A percentile compares a stretch with the other conserved stretches of the same genome.
Conservation (phyloP, 2,113 vertebrate genomes). For the Chaenogobius annularis region DNA sequence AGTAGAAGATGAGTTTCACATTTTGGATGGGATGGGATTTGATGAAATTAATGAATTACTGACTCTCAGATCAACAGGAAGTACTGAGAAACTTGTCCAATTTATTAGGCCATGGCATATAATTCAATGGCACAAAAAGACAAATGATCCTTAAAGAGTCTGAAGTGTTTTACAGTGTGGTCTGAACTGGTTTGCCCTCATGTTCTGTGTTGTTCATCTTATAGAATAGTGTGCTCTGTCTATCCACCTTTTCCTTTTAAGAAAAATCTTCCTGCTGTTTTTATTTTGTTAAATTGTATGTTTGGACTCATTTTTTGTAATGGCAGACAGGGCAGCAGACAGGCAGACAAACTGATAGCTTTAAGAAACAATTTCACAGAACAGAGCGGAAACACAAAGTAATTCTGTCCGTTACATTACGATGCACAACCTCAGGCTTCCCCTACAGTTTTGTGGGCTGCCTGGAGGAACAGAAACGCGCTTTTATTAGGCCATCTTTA, state of each 20-base stretch:
- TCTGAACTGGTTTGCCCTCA: background rate
- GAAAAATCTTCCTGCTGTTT: conserved; percentile 8
- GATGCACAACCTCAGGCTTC: conserved; percentile 40
- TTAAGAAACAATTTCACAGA: conserved; percentile 42
- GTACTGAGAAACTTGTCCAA: background rate
- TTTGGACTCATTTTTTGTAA: conserved; percentile 14
- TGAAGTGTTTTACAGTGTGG: background rate
- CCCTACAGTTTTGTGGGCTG: conserved; percentile 35
- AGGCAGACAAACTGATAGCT: conserved; percentile 51
- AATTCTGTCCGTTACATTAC: conserved; percentile 45
- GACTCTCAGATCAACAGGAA: background rate
- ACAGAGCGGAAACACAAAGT: conserved; percentile 42
- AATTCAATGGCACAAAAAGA: background rate
- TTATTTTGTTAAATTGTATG: conserved; percentile 34
- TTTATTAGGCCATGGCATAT: no score
- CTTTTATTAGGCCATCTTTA: conserved; percentile 35
- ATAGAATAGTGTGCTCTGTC: background rate
- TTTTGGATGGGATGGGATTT: no score
- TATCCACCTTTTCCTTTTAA: background rate
- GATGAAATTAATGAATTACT: no score
- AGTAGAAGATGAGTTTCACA: no score
- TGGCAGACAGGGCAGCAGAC: conserved; percentile 26
- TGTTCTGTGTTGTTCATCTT: background rate
- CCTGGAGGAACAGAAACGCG: conserved; percentile 15
- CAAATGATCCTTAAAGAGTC: background rate